Base-by-base conservation (phyloP, 2,888 invertebrate genomes). In the Monochamus alternatus region DNA sequence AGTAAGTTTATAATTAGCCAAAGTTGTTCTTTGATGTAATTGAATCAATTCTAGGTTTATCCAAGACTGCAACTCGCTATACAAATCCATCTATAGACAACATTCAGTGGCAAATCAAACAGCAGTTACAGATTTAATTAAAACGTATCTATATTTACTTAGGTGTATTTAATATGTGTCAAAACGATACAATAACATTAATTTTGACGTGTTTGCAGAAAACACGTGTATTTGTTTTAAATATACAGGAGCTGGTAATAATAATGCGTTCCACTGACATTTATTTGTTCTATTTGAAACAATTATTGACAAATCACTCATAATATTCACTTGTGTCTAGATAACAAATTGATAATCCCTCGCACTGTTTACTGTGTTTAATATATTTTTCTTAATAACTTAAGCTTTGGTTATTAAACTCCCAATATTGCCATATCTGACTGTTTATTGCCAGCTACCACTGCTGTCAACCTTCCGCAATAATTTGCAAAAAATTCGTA, bases 251-350 rank as follows among this genome's bases (percentile, higher is more conserved):
- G 81, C 81, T 74, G 72, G 31, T 73, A 80, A 81, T 83, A 84
- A 83, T 84, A 84, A 81, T 81, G 66, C 76, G 71, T 75, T 64
- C 74, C 70, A 70, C 77, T 80, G 81, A 81, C 81, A 80, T 80
- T 83, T 88, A 87, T 88, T 88, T 88, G 86, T 87, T 87, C 85
- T 85, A 86, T 87, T 86, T 86, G 85, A 85, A 85, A 86, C 86
- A 88, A 89, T 88, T 89, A 88, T 89, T 89, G 86, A 88, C 89
- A 88, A 88, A 88, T 89, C 89, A 89, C 89, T 89, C 84, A 82
- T 87, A 84, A 85, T 81, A 82, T 86, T 87, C 86, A 88, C 85
- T 86, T 86, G 87, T 84, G 83, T 82, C 78, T 78, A 85, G 87
- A 87, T 87, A 87, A 87, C 84, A 86, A 81, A 78, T 78, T 80